Evolutionary conservation across 2,888 invertebrate genomes (phyloP), one percentile per base, ranked within the genome.

Genomic region (Apotomis betuletana): DNA sequence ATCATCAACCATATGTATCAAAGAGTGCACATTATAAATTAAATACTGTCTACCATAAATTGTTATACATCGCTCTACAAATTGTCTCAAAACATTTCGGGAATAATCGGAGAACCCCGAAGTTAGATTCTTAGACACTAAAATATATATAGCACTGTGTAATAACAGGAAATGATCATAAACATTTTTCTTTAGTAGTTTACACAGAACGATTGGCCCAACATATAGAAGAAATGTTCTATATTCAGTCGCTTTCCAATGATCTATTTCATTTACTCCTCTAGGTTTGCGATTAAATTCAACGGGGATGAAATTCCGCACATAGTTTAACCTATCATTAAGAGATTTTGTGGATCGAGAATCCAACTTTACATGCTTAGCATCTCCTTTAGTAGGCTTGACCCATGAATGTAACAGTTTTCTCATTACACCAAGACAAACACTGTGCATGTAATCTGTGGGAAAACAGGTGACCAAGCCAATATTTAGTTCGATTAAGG

Each of bases 11-110:
- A 57, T 27, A 9, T 57, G 57, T 57, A 36, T 57, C 36, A 57
- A 57, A 8, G 57, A 57, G 57, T 57, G 57, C 57, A 57, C 57
- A 57, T 57, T 57, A 6, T 57, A 57, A 3, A 57, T 57, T 57
- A 57, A 57, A 57, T 57, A 57, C 57, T 57, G 57, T 57, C 57
- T 27, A 57, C 57, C 57, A 27, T 57, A 57, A 57, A 57, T 57
- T 10, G 36, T 27, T 27, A 27, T 27, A n/a, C 57, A 57, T 36
- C 9, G 57, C 57, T 57, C 57, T 27, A 57, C 57, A 57, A 57
- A 57, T 27, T 27, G 27, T 57, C 27, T 57, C 36, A 57, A 52
- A 57, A 57, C 27, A 57, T 27, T 57, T 27, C 57, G 57, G 36
- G 57, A 27, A 27, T 57, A 57, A 57, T 27, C 27, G 27, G 58